phyloP scores from a whole-genome alignment of 92 coral and sea anemone species.

The Palythoa grandis region DNA sequence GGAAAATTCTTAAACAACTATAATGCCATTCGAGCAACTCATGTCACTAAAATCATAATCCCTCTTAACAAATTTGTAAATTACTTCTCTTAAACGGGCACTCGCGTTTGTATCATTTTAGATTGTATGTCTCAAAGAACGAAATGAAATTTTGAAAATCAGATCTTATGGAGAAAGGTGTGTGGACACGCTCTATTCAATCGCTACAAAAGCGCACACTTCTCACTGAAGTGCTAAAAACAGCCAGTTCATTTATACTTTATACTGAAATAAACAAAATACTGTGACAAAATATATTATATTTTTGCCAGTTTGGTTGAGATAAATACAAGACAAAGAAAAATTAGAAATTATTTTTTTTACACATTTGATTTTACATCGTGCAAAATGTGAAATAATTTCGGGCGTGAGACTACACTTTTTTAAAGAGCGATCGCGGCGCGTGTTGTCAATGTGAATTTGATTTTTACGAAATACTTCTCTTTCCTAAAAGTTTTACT shows the following conservation, averaged over 20 bases:
- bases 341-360: background rate
- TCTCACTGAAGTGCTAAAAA: conserved; percentile 6
- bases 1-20: background rate
- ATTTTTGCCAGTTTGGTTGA: background rate
- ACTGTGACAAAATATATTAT: background rate
- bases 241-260: background rate
- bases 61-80: background rate
- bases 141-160: background rate
- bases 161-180: background rate
- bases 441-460: background rate
- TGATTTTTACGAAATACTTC: background rate
- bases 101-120: background rate
- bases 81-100: background rate
- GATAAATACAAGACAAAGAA: conserved; percentile 2
- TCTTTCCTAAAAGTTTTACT: background rate
- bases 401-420: background rate
- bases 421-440: background rate
- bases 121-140: background rate
- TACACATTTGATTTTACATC: background rate
- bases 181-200: background rate
- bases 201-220: background rate
- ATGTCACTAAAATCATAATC: conserved; percentile 5
- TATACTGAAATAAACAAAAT: background rate
- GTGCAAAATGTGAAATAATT: background rate
- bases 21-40: background rate